Conservation (phyloP, 1,140 invertebrate genomes). For the Atopsyche davidsoni region DNA sequence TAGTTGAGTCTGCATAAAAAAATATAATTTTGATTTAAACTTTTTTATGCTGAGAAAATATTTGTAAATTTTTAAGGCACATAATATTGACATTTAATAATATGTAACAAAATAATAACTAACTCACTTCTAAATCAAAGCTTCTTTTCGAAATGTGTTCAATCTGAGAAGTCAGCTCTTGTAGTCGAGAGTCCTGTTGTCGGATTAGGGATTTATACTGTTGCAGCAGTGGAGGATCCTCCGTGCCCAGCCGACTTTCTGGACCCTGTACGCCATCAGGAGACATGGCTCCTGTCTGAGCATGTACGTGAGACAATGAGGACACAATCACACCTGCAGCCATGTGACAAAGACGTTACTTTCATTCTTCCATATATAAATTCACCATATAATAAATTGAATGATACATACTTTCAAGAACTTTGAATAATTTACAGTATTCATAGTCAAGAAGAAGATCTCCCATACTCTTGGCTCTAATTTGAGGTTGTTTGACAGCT, state of each 20-base stretch:
- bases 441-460: constrained; percentile 92
- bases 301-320: constrained; percentile 11
- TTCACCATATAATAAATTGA: too few relatives aligned
- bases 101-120: not conserved
- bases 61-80: constrained; percentile 16
- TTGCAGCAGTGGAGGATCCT: constrained; percentile 31
- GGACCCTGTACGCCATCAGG: too few relatives aligned
- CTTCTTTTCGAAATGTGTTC: constrained; percentile 51
- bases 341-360: too few relatives aligned
- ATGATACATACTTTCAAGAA: constrained; percentile 58
- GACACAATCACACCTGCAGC: constrained; percentile 19
- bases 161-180: constrained; percentile 53
- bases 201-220: constrained; percentile 88
- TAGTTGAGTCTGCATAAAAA: constrained; percentile 52
- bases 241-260: constrained; percentile 9
- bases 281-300: too few relatives aligned
- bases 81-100: not conserved
- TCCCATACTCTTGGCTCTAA: constrained; percentile 63
- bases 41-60: constrained; percentile 7
- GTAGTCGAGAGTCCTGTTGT: constrained; percentile 74
- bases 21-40: constrained; percentile 8
- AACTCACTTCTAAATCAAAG: constrained; percentile 46
- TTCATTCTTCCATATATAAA: too few relatives aligned
- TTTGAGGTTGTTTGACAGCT: constrained; percentile 89
- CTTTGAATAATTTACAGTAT: constrained; percentile 86